These are phyloP conservation scores for Metalampra italica DNA, from an alignment of 2,888 invertebrate species.

Conservation along the genomic window DNA sequence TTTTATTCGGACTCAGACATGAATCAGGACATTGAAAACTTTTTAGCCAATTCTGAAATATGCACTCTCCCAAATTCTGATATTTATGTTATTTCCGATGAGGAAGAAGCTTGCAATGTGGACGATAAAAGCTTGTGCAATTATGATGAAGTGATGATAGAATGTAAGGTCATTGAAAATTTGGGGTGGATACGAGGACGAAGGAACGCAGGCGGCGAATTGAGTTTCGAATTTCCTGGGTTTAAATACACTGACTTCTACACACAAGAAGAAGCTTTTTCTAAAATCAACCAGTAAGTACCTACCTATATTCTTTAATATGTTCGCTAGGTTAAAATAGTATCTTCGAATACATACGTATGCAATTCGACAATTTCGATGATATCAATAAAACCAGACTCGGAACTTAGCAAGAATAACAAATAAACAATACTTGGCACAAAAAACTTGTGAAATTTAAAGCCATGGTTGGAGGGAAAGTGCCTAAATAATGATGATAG, in stretches of 20 bases:
- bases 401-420: too few relatives aligned
- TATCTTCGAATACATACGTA: neutral
- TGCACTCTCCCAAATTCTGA: slow-evolving; percentile 25
- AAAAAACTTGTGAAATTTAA: too few relatives aligned
- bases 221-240: slow-evolving; percentile 61
- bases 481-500: too few relatives aligned
- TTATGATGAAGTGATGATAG: slow-evolving; percentile 44
- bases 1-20: slow-evolving; percentile 10
- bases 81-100: slow-evolving; percentile 38
- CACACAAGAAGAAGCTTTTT: slow-evolving; percentile 40
- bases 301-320: neutral
- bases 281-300: slow-evolving; percentile 62
- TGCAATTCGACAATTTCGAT: too few relatives aligned
- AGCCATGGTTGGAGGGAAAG: too few relatives aligned
- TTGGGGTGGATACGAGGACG: slow-evolving; percentile 53
- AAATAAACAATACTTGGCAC: too few relatives aligned
- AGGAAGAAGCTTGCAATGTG: slow-evolving; percentile 16
- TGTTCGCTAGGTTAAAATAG: neutral
- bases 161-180: slow-evolving; percentile 41
- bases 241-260: slow-evolving; percentile 52
- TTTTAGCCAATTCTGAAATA: slow-evolving; percentile 31
- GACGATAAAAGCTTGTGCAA: neutral
- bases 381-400: too few relatives aligned
- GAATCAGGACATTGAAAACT: slow-evolving; percentile 41
- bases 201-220: slow-evolving; percentile 27